Evolutionary conservation across 1,140 invertebrate species (phyloP).

Genomic region (Bradysia coprophila): DNA sequence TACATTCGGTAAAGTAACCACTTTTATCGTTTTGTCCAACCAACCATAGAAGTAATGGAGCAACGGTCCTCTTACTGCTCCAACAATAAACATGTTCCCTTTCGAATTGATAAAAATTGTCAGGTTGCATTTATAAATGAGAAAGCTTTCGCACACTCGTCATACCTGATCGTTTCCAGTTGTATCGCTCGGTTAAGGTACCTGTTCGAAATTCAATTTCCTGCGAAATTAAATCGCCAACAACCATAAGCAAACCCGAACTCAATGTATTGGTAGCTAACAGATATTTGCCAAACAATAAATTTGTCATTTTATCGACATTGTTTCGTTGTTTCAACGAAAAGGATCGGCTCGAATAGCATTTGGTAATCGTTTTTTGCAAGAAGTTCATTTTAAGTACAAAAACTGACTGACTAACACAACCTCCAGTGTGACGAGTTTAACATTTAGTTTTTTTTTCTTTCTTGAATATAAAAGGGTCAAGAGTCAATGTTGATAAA

Average conservation of each 20-base stretch:
- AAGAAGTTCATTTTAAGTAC: no score
- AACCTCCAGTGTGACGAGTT: no score
- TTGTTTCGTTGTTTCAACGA: neutral
- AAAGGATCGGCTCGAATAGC: no score
- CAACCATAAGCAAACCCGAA: conserved; percentile 43
- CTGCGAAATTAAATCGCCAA: conserved; percentile 46
- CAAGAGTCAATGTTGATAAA: no score
- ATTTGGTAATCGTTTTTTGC: no score
- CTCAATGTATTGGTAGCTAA: conserved; percentile 44
- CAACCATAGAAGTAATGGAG: conserved; percentile 63
- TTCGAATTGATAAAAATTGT: neutral
- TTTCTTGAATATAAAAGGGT: no score
- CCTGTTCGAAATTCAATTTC: conserved; percentile 35
- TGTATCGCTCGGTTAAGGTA: conserved; percentile 25
- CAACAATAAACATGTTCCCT: conserved; percentile 48
- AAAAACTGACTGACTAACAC: no score
- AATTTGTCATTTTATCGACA: neutral
- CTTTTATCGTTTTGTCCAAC: conserved; percentile 48
- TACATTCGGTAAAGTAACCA: conserved; percentile 32
- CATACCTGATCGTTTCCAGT: conserved; percentile 31
- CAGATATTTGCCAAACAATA: conserved; percentile 40
- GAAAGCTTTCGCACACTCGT: neutral
- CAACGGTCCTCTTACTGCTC: conserved; percentile 44
- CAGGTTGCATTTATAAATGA: neutral
- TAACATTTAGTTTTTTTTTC: no score